Base-by-base conservation (phyloP, 2,797 vertebrate species). In the Neoniphon sammara region DNA sequence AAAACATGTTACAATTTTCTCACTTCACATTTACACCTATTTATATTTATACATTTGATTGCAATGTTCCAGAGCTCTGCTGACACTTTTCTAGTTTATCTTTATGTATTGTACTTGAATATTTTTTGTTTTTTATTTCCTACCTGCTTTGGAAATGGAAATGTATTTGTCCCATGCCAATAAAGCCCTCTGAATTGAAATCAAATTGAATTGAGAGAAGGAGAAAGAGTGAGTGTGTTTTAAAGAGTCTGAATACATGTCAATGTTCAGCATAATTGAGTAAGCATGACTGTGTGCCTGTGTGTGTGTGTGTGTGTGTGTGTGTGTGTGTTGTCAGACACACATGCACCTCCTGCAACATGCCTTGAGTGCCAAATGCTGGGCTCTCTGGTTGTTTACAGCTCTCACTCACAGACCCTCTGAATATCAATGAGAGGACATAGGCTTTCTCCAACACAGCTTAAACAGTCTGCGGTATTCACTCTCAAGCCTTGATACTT, bases 361-460 rank as follows among this genome's bases (percentile, higher is more conserved):
- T 15, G 85, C 84, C 81, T 84, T 12, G 31, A 85, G 83, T 85
- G 85, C 84, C 84, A 82, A 75, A 86, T 85, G 68, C 80, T 83
- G 58, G 74, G 81, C 67, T 86, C 83, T 86, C 81, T 83, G 85
- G 74, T 85, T 91, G 89, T 91, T 92, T 90, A 88, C 86, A 87
- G 83, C 82, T 83, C 80, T 92, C 90, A 87, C 68, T 89, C 86
- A 87, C 27, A 75, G 73, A 89, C 73, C 70, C 74, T 85, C 71
- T 70, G 89, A 90, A 91, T 91, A 89, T 86, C 85, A 92, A 91
- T 88, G 85, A 91, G 81, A 77, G 78, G 72, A 85, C 78, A 75
- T 20, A 30, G 56, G 47, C 25, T 82, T 72, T 75, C 66, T 81
- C 60, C 62, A 78, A 23, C 60, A 71, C 53, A 54, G 67, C 73